Base-by-base conservation (phyloP, 2,797 vertebrate genomes). In the Hoplostethus mediterraneus region DNA sequence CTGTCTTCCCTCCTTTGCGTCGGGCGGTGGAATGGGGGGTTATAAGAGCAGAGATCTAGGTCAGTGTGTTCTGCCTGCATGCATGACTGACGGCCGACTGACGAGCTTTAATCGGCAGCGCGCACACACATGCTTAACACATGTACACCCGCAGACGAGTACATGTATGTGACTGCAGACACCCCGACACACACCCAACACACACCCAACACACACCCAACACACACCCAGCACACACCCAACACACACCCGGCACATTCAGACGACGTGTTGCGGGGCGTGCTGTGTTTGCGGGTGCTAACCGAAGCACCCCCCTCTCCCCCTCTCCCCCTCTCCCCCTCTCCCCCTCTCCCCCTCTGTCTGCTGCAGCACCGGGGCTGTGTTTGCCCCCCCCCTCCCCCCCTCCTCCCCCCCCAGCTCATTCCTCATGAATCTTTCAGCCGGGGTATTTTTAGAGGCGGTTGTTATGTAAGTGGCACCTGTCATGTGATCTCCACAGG, bases 391-490 rank as follows among this genome's bases (percentile, higher is more conserved):
- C n/a, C n/a, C n/a, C n/a, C n/a, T n/a, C n/a, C n/a, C n/a, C n/a
- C n/a, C 81, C 1, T 21, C 21, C 21, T 1, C 21, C 21, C 56
- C 83, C 84, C 85, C 66, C 85, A 8, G 69, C 80, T 83, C 54
- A 36, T 63, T 86, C 88, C 87, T 90, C 90, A 91, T 94, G 87
- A 94, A 94, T 94, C 88, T 94, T 94, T 94, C 89, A 94, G 87
- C 72, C 4, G 73, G 80, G 85, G 85, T 94, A 94, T 94, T 94
- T 94, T 93, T 94, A 94, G 93, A 87, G 75, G 64, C 49, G 74
- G 76, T 87, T 77, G 88, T 94, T 94, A 93, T 94, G 89, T 87
- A 94, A 94, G 90, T 92, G 91, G 90, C 92, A 94, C 92, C 91
- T 94, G 94, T 93, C 91, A 94, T 94, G 93, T 93, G 93, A 94